Conservation (phyloP, 2,113 vertebrate species). For the Tretioscincus oriximinensis region DNA sequence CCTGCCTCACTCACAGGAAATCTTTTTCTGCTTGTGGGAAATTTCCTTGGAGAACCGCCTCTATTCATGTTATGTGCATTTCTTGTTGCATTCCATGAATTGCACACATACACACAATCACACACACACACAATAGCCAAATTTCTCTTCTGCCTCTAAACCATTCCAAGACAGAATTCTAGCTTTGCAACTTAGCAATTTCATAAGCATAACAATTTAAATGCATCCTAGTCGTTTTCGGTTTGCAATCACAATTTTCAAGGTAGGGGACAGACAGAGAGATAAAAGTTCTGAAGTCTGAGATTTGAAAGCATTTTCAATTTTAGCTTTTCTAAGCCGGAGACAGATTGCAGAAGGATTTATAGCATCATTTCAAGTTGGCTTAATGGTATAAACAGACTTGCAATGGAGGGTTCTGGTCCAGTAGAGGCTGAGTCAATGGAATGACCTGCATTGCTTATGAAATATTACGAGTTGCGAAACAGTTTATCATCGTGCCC, state of each 20-base stretch:
- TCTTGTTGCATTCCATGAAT: no score
- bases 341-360: conserved; percentile 12
- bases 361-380: conserved; percentile 30
- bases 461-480: conserved; percentile 24
- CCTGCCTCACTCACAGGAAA: no score
- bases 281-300: background rate
- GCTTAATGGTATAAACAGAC: conserved; percentile 11
- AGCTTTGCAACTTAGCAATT: background rate
- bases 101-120: no score
- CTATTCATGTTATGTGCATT: no score
- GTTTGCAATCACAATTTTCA: background rate
- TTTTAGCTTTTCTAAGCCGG: accelerated
- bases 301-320: background rate
- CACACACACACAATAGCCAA: no score
- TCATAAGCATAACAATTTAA: background rate
- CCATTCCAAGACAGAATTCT: background rate
- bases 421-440: conserved; percentile 9
- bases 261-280: background rate
- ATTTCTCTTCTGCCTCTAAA: background rate
- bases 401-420: background rate
- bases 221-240: background rate
- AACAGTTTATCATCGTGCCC: conserved; percentile 2
- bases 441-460: background rate
- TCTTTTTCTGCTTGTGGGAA: no score
- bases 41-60: no score